Evolutionary conservation across 2,888 invertebrate species (phyloP), one percentile per base, ranked within the genome.

Genomic region (Automeris io): DNA sequence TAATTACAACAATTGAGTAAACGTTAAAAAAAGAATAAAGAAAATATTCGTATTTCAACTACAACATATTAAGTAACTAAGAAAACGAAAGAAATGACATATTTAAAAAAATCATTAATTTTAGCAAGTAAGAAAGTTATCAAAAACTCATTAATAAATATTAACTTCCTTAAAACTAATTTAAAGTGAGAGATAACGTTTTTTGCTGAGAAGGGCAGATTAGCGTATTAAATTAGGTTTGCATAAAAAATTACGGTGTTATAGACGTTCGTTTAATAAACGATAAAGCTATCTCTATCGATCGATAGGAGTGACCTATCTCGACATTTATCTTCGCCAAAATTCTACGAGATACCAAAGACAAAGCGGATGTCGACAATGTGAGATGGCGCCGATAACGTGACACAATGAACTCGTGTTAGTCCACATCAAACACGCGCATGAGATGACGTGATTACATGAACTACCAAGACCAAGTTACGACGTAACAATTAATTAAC

Each of bases 381-480:
- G 70, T 73, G 70, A 70, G 68, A 61, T 58, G 52, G 69, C 62
- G 63, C 57, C 57, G 61, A 63, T 4, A 49, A 70, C 66, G 63
- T 54, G 47, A 66, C 61, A 69, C 57, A 58, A 69, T 68, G 68
- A 61, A 55, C 65, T 46, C 54, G 68, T 71, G 81, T 85, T 85
- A 85, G 80, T 82, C 57, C 70, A 81, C 80, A 78, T 66, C 62
- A 59, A 77, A 73, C 72, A 73, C 71, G 64, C 67, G 63, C 44
- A 70, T 79, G 78, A 74, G 59, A 72, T 80, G 82, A 71, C 68
- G 70, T 72, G 73, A 72, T 49, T 54, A 78, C 73, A 77, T 69
- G 51, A 57, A 77, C 83, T 82, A 82, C 81, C 80, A 82, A 78
- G 75, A 75, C 80, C 74, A 77, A 51, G 66, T 65, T 64, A 75